phyloP scores from a whole-genome alignment of 2,888 invertebrate species.

The Tineola bisselliella region DNA sequence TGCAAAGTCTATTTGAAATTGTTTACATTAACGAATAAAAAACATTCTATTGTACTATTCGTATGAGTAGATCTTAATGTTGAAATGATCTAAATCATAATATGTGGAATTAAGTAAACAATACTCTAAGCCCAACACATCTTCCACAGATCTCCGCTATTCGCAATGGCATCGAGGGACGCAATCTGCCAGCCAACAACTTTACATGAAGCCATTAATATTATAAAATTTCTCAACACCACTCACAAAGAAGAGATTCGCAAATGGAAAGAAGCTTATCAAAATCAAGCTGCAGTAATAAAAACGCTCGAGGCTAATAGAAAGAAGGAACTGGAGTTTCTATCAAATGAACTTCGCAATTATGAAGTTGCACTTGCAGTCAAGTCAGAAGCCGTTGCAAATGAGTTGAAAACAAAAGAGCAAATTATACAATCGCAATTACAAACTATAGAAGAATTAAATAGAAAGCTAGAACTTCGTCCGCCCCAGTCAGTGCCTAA shows the following conservation, averaged over 20 bases:
- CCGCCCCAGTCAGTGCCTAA: slow-evolving; percentile 37
- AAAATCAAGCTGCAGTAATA: slow-evolving; percentile 48
- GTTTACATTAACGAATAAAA: background rate
- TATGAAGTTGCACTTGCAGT: slow-evolving; percentile 54
- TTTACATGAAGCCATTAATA: slow-evolving; percentile 56
- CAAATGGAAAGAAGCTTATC: slow-evolving; percentile 43
- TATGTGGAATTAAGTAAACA: background rate
- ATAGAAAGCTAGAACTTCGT: slow-evolving; percentile 31
- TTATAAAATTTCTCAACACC: slow-evolving; percentile 54
- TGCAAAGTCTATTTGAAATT: background rate
- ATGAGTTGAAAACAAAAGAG: slow-evolving; percentile 52
- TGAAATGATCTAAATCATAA: background rate
- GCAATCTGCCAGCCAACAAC: slow-evolving; percentile 43
- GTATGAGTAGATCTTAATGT: background rate
- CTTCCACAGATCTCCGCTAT: background rate
- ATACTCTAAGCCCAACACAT: background rate
- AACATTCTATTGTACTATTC: background rate
- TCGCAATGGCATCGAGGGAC: background rate
- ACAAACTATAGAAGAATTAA: slow-evolving; percentile 46
- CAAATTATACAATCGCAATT: slow-evolving; percentile 46
- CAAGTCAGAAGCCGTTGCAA: slow-evolving; percentile 46
- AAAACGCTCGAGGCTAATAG: slow-evolving; percentile 54
- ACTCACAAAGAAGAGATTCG: slow-evolving; percentile 55
- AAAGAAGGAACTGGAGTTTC: slow-evolving; percentile 54
- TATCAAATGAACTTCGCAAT: slow-evolving; percentile 53